Conservation (phyloP, 2,797 vertebrate genomes). For the Florisuga fusca region DNA sequence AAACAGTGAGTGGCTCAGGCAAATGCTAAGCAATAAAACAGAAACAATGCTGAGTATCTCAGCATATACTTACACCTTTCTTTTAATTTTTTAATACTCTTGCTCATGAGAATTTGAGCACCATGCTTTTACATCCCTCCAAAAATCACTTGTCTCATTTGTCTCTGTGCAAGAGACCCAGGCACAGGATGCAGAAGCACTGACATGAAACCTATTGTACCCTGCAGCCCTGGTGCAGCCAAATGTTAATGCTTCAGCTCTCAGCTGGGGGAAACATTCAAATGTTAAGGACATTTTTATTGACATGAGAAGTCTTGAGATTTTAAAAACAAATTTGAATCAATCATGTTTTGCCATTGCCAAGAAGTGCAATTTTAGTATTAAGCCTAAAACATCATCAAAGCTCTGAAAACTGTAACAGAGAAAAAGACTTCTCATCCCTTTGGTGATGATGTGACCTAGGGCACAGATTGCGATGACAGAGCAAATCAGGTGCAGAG, state of each 20-base stretch:
- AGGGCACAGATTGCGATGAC: background rate
- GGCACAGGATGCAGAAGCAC: background rate
- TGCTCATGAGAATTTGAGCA: accelerated
- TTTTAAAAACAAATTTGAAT: background rate
- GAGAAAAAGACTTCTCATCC: background rate
- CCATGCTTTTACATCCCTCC: accelerated
- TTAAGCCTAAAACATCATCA: background rate
- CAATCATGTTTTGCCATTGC: background rate
- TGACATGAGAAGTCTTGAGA: background rate
- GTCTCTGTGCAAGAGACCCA: background rate
- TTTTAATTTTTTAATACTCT: background rate
- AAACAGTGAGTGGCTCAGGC: accelerated
- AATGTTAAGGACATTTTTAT: background rate
- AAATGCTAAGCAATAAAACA: background rate
- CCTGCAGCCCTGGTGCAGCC: accelerated
- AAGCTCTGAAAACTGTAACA: background rate
- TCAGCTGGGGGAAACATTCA: accelerated
- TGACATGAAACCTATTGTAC: accelerated
- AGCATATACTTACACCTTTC: accelerated
- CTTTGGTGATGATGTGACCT: background rate
- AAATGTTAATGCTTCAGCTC: accelerated
- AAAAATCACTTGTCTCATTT: accelerated
- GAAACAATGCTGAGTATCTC: background rate
- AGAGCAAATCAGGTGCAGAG: background rate
- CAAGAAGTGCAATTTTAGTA: background rate